A percentile compares a stretch with the other conserved stretches of the same genome.
Evolutionary conservation across 35 echinoderm and acorn worm species (phyloP).

Genomic region (Lytechinus pictus): DNA sequence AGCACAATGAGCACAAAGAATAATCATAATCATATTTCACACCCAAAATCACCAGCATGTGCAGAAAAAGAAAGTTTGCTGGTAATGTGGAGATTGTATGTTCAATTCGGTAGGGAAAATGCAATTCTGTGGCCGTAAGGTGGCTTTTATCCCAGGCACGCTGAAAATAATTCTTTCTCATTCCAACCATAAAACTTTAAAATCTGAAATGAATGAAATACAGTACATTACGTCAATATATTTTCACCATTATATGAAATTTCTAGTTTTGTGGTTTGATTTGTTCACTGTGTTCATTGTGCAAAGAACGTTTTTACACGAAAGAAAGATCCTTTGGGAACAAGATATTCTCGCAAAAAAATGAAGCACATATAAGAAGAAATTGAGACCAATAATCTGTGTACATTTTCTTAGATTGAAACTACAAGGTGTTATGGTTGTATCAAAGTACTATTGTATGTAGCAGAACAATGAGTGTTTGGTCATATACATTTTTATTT

Average conservation of each 20-base stretch:
- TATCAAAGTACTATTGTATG: too few relatives aligned
- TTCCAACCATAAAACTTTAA: background rate
- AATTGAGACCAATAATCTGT: background rate
- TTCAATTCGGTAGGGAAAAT: background rate
- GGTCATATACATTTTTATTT: too few relatives aligned
- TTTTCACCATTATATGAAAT: background rate
- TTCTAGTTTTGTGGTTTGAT: background rate
- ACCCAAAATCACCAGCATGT: background rate
- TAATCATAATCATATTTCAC: slow-evolving; percentile 4
- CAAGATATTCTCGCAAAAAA: background rate
- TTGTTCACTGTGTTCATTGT: background rate
- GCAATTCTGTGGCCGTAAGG: background rate
- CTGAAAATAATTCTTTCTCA: background rate
- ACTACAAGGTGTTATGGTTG: too few relatives aligned
- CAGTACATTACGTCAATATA: background rate
- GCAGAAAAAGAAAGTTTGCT: background rate
- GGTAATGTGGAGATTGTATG: background rate
- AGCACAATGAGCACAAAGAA: background rate
- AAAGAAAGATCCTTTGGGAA: background rate
- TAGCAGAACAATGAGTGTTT: too few relatives aligned
- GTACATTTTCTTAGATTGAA: background rate
- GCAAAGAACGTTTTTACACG: background rate
- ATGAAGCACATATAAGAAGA: background rate
- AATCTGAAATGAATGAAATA: background rate
- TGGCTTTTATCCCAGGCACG: background rate